These are phyloP conservation scores for Bubo bubo DNA, from an alignment of 2,113 vertebrate genomes.

Conservation along the genomic window DNA sequence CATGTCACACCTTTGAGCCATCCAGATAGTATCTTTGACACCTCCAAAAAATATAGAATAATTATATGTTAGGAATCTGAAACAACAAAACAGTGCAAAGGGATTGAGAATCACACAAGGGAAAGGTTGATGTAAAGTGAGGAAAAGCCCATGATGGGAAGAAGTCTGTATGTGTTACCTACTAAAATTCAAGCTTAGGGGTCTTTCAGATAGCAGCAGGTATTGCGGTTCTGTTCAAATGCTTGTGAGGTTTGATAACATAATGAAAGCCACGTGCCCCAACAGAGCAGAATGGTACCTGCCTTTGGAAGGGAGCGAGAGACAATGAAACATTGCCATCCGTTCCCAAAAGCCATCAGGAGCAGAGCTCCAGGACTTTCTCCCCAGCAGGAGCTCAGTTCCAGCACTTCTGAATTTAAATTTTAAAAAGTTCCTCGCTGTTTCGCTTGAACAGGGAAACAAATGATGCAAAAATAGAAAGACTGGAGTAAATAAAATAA, in stretches of 20 bases:
- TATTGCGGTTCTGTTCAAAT: not conserved
- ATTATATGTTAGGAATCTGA: not conserved
- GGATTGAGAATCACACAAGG: not conserved
- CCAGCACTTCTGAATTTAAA: slow-evolving; percentile 35
- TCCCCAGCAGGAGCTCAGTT: slow-evolving; percentile 11
- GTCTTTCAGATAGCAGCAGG: slow-evolving; percentile 7
- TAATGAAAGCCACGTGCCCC: not conserved
- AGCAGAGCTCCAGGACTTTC: slow-evolving; percentile 30
- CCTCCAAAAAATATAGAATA: not conserved
- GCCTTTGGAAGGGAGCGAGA: not conserved
- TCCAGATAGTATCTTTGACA: not conserved
- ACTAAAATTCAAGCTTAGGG: slow-evolving; percentile 36
- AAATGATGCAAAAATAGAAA: slow-evolving; percentile 64
- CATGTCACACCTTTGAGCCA: not conserved
- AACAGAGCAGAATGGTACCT: not conserved
- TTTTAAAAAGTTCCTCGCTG: slow-evolving; percentile 40
- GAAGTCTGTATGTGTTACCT: not conserved
- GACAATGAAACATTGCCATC: not conserved
- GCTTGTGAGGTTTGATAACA: not conserved
- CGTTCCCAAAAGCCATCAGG: not conserved
- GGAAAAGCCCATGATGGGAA: not conserved
- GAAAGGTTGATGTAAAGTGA: not conserved
- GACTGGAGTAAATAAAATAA: slow-evolving; percentile 45
- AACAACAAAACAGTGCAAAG: not conserved
- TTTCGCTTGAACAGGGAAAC: slow-evolving; percentile 51